phyloP scores from a whole-genome alignment of 2,888 invertebrate species.

The Limnephilus rhombicus region DNA sequence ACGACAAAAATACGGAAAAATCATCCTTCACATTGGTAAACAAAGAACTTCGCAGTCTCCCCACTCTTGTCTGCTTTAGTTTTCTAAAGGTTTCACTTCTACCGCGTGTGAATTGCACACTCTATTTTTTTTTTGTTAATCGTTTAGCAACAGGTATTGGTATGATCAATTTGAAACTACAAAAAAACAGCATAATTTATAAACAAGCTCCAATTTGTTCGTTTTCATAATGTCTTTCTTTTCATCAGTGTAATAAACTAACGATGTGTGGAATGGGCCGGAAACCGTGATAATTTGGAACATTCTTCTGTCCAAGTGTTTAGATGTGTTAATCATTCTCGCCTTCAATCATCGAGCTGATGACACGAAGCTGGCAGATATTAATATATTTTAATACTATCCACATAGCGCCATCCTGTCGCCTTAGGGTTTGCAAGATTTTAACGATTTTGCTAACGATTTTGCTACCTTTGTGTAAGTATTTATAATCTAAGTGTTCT shows the following conservation, averaged over 20 bases:
- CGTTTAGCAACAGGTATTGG: not conserved
- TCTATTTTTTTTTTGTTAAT: not conserved
- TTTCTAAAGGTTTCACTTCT: no score
- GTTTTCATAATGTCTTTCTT: not conserved
- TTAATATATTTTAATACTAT: not conserved
- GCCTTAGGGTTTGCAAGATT: not conserved
- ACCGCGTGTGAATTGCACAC: no score
- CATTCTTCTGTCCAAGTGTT: not conserved
- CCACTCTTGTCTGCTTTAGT: no score
- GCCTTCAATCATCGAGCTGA: constrained; percentile 1
- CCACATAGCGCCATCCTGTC: not conserved
- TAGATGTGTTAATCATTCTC: not conserved
- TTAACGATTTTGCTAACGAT: not conserved
- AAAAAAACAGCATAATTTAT: no score
- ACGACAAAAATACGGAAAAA: no score
- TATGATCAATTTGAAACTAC: not conserved
- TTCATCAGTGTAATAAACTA: not conserved
- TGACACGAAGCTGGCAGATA: not conserved
- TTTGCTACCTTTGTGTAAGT: not conserved
- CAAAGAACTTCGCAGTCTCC: no score
- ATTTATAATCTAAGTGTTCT: not conserved
- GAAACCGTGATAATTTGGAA: not conserved
- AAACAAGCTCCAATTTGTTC: not conserved
- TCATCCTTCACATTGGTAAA: no score
- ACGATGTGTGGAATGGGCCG: not conserved